Conservation (phyloP, 53 echinoderm and acorn worm species). For the Temnopleurus reevesii region DNA sequence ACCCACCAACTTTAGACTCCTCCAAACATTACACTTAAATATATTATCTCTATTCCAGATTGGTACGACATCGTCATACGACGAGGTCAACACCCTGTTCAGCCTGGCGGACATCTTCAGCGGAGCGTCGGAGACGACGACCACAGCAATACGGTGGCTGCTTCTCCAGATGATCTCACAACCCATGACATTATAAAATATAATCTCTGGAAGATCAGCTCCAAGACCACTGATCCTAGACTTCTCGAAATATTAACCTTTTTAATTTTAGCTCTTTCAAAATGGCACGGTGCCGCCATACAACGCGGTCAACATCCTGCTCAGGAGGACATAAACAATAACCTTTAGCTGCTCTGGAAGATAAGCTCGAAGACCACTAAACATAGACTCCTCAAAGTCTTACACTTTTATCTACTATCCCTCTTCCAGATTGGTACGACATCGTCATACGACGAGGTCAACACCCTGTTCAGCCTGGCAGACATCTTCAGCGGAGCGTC, state of each 20-base stretch:
- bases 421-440: neutral
- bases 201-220: too few relatives aligned
- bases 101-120: slow-evolving; percentile 42
- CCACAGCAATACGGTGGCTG: slow-evolving; percentile 23
- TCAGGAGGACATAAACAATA: neutral
- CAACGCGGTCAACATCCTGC: neutral
- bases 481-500: slow-evolving; percentile 38
- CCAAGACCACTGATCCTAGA: too few relatives aligned
- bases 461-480: slow-evolving; percentile 26
- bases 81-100: slow-evolving; percentile 24
- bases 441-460: slow-evolving; percentile 23
- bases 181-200: too few relatives aligned
- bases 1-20: too few relatives aligned
- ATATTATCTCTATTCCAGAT: too few relatives aligned
- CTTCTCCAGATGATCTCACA: slow-evolving; percentile 6
- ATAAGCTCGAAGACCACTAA: neutral
- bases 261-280: too few relatives aligned
- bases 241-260: too few relatives aligned
- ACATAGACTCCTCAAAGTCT: neutral
- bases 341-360: neutral
- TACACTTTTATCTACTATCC: neutral
- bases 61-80: neutral
- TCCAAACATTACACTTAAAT: too few relatives aligned
- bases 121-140: slow-evolving; percentile 39
- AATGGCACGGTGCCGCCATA: neutral